Base-by-base conservation (phyloP, 2,797 vertebrate genomes). In the Gobio occitaniae region DNA sequence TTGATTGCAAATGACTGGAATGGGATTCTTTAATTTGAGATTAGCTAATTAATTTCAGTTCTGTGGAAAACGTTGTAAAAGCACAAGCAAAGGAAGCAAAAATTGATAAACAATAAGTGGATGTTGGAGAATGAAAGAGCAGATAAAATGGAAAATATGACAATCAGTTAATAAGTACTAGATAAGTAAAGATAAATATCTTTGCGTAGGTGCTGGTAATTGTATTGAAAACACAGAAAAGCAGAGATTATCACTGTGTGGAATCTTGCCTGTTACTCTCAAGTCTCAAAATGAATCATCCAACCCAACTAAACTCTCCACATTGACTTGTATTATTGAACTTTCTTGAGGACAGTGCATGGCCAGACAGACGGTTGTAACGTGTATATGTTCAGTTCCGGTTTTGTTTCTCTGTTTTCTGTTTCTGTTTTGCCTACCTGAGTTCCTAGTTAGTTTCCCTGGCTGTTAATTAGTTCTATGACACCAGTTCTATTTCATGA, bases 251-350 rank as follows among this genome's bases (percentile, higher is more conserved):
- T 68, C 13, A 10, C 17, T 38, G 47, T 68, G 32, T 68, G 63
- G 3, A 80, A 80, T 80, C 29, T 32, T 79, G 38, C 12, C 56
- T 54, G 36, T 59, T 77, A 77, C 16, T 59, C 44, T 63, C 9
- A 79, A 12, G 15, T 47, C 59, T 65, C 41, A 29, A 59, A 77
- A 59, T 77, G 52, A 59, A 41, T 41, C 52, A 59, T 16, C 12
- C 54, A 41, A 59, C 54, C 13, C 72, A 75, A 36, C 50, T 36
- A 12, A 77, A 59, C 19, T 41, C 21, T 25, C 8, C 61, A 25
- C 44, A 9, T 19, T 17, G 8, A 44, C 56, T n/a, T 21, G 50
- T 44, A 78, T 61, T 41, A 41, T 17, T 41, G 36, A 59, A 41
- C n/a, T 16, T 63, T 47, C 38, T 47, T 71, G 69, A 47, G 69